These are phyloP conservation scores for Coranthus polyacanthus DNA, from an alignment of 2,797 vertebrate species.

Conservation along the genomic window DNA sequence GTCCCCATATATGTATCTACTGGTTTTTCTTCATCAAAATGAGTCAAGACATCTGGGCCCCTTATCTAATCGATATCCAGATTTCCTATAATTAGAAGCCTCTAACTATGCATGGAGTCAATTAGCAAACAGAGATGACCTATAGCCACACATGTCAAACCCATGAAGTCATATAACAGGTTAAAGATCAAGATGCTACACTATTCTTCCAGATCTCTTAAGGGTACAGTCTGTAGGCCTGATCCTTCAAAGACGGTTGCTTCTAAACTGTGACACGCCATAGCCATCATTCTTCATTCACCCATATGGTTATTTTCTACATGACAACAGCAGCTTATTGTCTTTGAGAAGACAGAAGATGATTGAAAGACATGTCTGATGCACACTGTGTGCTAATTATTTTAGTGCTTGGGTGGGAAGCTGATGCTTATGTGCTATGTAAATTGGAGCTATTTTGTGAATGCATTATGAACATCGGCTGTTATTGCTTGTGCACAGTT, in stretches of 20 bases:
- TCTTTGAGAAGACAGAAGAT: constrained; percentile 30
- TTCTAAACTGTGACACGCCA: background rate
- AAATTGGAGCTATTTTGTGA: constrained; percentile 46
- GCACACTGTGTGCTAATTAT: constrained; percentile 49
- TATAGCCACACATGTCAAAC: no score
- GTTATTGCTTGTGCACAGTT: constrained; percentile 35
- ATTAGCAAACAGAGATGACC: no score
- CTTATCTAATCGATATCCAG: no score
- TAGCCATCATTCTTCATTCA: constrained; percentile 6
- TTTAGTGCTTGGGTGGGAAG: constrained; percentile 40
- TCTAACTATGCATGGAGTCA: no score
- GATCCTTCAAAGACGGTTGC: background rate
- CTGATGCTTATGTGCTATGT: constrained; percentile 36
- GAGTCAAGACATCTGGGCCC: no score
- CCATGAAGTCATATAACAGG: no score
- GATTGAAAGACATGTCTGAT: constrained; percentile 48
- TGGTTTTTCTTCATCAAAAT: no score
- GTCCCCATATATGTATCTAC: no score
- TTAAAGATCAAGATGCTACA: no score
- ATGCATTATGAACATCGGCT: constrained; percentile 43
- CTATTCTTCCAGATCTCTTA: no score
- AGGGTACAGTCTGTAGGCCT: no score
- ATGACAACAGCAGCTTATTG: constrained; percentile 10
- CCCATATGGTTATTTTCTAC: constrained; percentile 20
- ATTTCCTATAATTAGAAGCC: no score